Conservation (phyloP, 2,888 invertebrate species). For the Diplolepis rosae region DNA sequence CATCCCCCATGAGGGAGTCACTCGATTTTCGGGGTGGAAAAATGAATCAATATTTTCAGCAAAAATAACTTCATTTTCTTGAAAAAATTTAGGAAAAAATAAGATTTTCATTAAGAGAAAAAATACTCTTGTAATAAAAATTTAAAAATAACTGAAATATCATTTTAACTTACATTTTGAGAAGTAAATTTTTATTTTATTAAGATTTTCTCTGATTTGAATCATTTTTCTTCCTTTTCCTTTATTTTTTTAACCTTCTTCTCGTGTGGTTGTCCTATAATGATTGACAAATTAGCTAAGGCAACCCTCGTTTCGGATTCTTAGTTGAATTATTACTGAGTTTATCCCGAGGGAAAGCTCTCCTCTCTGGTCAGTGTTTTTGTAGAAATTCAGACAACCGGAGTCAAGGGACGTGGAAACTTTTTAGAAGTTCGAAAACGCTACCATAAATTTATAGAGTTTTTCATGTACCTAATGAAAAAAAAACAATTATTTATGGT, state of each 20-base stretch:
- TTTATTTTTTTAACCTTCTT: neutral
- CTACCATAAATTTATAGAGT: neutral
- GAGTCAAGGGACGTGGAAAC: slow-evolving; percentile 15
- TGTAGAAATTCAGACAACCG: slow-evolving; percentile 6
- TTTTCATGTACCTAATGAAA: neutral
- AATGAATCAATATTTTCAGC: no score
- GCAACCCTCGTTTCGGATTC: slow-evolving; percentile 17
- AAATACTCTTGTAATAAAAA: no score
- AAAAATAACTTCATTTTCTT: no score
- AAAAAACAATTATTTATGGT: no score
- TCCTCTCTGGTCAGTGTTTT: slow-evolving; percentile 11
- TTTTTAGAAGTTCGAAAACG: neutral
- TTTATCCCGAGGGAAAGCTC: neutral
- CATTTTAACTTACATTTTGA: no score
- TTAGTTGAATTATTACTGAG: slow-evolving; percentile 27
- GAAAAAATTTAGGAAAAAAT: no score
- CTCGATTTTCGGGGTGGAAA: neutral
- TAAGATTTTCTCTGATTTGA: no score
- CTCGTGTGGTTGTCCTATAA: neutral
- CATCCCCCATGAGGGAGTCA: neutral
- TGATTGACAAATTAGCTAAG: slow-evolving; percentile 10
- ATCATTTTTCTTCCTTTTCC: no score
- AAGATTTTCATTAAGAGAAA: no score
- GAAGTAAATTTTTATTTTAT: no score
- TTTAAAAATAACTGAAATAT: no score